Base-by-base conservation (phyloP, 2,797 vertebrate genomes). In the Valencia hispanica region DNA sequence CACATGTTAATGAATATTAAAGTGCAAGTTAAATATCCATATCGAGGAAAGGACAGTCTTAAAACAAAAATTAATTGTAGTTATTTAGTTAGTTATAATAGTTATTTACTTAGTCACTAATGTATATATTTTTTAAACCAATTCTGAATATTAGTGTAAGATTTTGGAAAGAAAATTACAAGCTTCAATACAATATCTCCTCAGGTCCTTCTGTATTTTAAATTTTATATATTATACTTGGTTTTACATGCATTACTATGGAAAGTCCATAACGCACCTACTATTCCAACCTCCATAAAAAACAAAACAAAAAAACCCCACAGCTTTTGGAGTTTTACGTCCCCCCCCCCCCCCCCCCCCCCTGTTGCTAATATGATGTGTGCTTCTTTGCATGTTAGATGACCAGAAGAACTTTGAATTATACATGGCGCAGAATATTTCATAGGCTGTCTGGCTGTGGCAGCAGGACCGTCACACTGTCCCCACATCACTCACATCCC, bases 381-480 rank as follows among this genome's bases (percentile, higher is more conserved):
- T 51, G 10, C 30, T 66, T 86, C 79, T 87, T 75, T 73, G 65
- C 69, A 68, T 77, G 68, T 65, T 74, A 77, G 73, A 77, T 12
- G 43, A 83, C 74, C 66, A 72, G 73, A 41, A 82, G 75, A 78
- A 74, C 72, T 85, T 70, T 89, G 30, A 91, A 89, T 89, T 87
- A 93, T 92, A 75, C 43, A 90, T 90, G 83, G 75, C 51, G 75
- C 51, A 34, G 80, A 75, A 82, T 70, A 77, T 86, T 83, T 84
- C 72, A 80, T 84, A 77, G 34, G 65, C 66, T 81, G 77, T 36
- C 11, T 79, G 81, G 36, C 72, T 84, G 76, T 81, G 74, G 87
- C 73, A 70, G 77, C 25, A 68, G 68, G 65, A 85, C 74, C 80
- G 79, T 80, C 79, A 79, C 43, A 59, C 43, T 82, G 68, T 82